Percentiles rank a stretch among this genome's conserved stretches.
These are phyloP conservation scores for Zelostemma sp. DNA, from an alignment of 1,140 invertebrate genomes.

Conservation along the genomic window DNA sequence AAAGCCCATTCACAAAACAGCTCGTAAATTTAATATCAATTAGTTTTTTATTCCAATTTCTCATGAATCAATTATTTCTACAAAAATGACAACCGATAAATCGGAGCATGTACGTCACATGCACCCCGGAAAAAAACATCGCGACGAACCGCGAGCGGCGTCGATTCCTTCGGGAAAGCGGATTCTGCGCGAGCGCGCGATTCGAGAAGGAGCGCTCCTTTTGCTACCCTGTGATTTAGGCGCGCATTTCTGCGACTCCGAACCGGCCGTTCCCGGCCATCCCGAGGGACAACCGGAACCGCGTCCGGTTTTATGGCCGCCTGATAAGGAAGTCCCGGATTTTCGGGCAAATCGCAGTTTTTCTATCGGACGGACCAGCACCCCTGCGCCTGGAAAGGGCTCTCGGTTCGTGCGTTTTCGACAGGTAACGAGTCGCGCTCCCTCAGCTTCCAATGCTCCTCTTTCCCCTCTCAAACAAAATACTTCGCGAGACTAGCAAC, in stretches of 20 bases:
- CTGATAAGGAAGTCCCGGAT: constrained; percentile 59
- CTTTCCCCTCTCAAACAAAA: background rate
- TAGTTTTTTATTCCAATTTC: too few relatives aligned
- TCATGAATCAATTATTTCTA: too few relatives aligned
- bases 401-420: constrained; percentile 23
- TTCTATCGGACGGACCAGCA: constrained; percentile 51
- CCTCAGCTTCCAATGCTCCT: background rate
- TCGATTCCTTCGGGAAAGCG: constrained; percentile 5
- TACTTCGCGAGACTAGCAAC: too few relatives aligned
- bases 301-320: constrained; percentile 42
- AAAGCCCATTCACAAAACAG: too few relatives aligned
- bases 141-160: background rate
- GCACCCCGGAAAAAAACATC: too few relatives aligned
- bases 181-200: background rate
- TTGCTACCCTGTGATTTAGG: constrained; percentile 62
- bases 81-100: too few relatives aligned
- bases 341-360: constrained; percentile 65
- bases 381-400: constrained; percentile 22
- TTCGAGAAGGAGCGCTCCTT: constrained; percentile 14
- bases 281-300: constrained; percentile 36
- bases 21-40: too few relatives aligned
- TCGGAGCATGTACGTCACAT: too few relatives aligned
- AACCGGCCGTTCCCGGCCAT: constrained; percentile 21
- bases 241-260: constrained; percentile 54
- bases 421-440: constrained; percentile 22